Conservation (phyloP, 1,140 invertebrate species). For the Matsumurasca onukii region DNA sequence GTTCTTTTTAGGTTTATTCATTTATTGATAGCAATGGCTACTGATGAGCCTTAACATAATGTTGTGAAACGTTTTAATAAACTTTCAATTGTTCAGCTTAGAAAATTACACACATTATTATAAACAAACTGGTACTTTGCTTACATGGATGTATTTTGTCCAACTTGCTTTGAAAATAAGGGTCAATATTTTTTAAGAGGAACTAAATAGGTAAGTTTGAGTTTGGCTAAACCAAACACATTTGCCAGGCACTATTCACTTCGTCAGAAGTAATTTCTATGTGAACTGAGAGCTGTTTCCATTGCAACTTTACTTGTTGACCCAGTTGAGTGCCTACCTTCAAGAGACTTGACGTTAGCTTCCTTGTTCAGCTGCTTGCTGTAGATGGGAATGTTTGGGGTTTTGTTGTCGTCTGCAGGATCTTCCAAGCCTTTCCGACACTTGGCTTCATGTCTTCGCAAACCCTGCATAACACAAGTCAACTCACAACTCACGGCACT, state of each 20-base stretch:
- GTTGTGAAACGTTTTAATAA: too few species aligned
- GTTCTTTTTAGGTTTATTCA: background rate
- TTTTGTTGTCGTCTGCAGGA: background rate
- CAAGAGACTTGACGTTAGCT: background rate
- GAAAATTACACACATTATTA: too few species aligned
- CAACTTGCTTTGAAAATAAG: too few species aligned
- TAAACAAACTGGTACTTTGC: too few species aligned
- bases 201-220: background rate
- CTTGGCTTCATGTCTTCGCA: background rate
- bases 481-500: background rate
- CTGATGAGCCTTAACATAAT: too few species aligned
- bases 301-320: background rate
- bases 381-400: conserved; percentile 9
- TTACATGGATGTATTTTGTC: too few species aligned
- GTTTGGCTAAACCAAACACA: background rate
- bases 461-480: background rate
- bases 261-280: background rate
- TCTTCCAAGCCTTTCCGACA: background rate
- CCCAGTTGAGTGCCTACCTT: background rate
- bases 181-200: background rate
- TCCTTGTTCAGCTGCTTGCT: conserved; percentile 12
- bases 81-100: too few species aligned
- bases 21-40: too few species aligned
- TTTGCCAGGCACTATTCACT: background rate
- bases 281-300: background rate